A percentile compares a stretch with the other conserved stretches of the same genome.
Conservation (phyloP, 1,140 invertebrate genomes). For the fruit fly (Drosophila melanogaster) region Release_6_plus_ISO1_MT NT_033779.5:14766501-14767000, state of each 20-base stretch:
- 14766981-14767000: not conserved
- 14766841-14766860: constrained; percentile 90
- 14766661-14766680: constrained; percentile 96
- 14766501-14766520: constrained; percentile 99
- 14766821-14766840: constrained; percentile 91
- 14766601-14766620: constrained; percentile 97
- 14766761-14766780: constrained; percentile 97
- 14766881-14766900: constrained; percentile 91
- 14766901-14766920: constrained; percentile 97
- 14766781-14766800: constrained; percentile 95
- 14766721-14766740: constrained; percentile 96
- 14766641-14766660: constrained; percentile 99
- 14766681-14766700: constrained; percentile 91
- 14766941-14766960: constrained; percentile 91
- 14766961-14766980: constrained; percentile 21
- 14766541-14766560: constrained; percentile 97
- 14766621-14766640: constrained; percentile 96
- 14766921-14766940: constrained; percentile 94
- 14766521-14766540: constrained; percentile 98
- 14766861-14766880: constrained; percentile 89
- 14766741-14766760: constrained; percentile 97
- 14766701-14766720: constrained; percentile 86
- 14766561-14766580: constrained; percentile 95
- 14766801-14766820: constrained; percentile 89
- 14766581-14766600: constrained; percentile 99